phyloP scores from a whole-genome alignment of 1,140 invertebrate genomes.

The Apis dorsata region DNA sequence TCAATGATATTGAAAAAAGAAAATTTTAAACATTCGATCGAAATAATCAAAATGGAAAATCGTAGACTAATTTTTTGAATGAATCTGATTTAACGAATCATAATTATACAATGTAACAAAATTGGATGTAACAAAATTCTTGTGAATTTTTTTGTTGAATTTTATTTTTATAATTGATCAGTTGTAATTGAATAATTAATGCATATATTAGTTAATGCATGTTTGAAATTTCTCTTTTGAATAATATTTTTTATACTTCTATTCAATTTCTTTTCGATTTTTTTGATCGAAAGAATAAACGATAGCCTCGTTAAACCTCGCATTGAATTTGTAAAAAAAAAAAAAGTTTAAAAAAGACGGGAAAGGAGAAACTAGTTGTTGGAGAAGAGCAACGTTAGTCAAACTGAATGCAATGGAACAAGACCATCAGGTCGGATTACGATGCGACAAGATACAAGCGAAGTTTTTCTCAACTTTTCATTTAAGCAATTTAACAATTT shows the following conservation, averaged over 20 bases:
- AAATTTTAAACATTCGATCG: neutral
- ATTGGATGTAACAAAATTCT: no score
- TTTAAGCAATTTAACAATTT: constrained; percentile 25
- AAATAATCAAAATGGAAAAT: neutral
- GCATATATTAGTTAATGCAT: no score
- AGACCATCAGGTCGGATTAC: neutral
- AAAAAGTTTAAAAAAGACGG: neutral
- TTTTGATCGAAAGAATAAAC: neutral
- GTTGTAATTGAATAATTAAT: no score
- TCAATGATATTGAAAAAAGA: neutral
- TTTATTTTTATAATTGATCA: no score
- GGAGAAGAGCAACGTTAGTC: neutral
- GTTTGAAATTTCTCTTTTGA: no score
- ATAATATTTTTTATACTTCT: no score
- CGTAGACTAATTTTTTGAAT: no score
- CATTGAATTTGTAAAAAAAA: no score
- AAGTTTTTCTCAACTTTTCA: constrained; percentile 22
- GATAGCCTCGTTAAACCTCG: neutral
- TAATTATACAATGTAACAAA: no score
- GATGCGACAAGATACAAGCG: neutral
- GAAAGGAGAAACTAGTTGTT: neutral
- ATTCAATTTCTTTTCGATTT: no score
- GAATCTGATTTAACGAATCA: no score
- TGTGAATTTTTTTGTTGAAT: no score
- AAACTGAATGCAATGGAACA: constrained; percentile 3